Evolutionary conservation across 2,888 invertebrate genomes (phyloP), one percentile per base, ranked within the genome.

Genomic region (Lasioglossum zephyrum): DNA sequence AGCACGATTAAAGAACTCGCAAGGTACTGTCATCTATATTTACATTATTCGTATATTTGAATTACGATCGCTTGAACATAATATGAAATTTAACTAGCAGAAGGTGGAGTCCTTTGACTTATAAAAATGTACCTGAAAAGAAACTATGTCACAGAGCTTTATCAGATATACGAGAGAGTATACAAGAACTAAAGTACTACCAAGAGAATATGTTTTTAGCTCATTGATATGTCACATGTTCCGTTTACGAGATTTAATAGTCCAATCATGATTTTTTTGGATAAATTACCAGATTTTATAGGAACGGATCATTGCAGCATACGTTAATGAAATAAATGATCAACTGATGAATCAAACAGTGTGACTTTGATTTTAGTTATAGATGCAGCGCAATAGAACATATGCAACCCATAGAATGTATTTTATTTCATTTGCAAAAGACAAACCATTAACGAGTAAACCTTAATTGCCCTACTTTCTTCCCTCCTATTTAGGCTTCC

Each of bases 101-200:
- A 4, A 84, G 98, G 26, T 99, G 99, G 99, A 97, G 97, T 95
- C 96, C 96, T 4, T 95, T 96, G 31, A 94, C 97, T 16, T 96
- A 95, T 90, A 95, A 96, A 22, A 93, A 92, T n/a, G 95, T 95
- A 77, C 97, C 98, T 0, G 93, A 94, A 73, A 80, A 77, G 31
- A 18, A 18, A 4, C 0, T 0, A 0, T 0, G 2, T 6, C 98
- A 98, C 93, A 96, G 98, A 89, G 97, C 97, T 22, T 92, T 97
- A n/a, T 96, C 97, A 92, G 99, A 99, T 95, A 98, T 99, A 80
- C 96, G 96, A 89, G 99, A 99, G 92, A 98, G 98, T 94, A 97
- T 99, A 90, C 94, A 96, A 44, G 99, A 99, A 95, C 95, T 99
- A 41, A 96, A 97, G 93, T 98, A 97, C 96, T 99, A 98, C 95